Conservation (phyloP, 2,888 invertebrate species). For the Pollenia griseotomentosa region DNA sequence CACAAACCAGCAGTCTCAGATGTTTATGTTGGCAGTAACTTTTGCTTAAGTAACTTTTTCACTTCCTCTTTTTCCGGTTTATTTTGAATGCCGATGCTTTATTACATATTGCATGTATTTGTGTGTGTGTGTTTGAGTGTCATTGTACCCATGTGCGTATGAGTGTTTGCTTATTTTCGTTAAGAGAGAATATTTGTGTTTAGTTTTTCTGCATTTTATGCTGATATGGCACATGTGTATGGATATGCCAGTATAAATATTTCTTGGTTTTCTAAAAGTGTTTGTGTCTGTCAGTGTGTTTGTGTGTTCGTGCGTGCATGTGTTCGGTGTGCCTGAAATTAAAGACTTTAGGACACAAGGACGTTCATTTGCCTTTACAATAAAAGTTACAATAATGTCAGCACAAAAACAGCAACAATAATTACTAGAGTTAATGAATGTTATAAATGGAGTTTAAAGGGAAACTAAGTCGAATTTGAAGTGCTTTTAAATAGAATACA, state of each 20-base stretch:
- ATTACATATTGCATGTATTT: not conserved
- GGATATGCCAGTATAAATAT: conserved; percentile 18
- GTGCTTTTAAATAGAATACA: not conserved
- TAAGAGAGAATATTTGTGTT: conserved; percentile 17
- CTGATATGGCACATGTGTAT: conserved; percentile 34
- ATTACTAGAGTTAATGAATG: not conserved
- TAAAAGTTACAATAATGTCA: conserved; percentile 14
- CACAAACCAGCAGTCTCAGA: conserved; percentile 36
- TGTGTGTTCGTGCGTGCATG: not conserved
- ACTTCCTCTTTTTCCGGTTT: not conserved
- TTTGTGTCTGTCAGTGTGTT: not conserved
- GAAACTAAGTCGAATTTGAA: not conserved
- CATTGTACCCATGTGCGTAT: not conserved
- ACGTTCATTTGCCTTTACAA: conserved; percentile 65
- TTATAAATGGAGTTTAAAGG: not conserved
- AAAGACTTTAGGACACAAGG: conserved; percentile 64
- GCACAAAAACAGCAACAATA: not conserved
- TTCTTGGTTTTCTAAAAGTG: conserved; percentile 33
- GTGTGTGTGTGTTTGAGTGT: not conserved
- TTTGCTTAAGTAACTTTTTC: conserved; percentile 51
- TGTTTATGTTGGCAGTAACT: conserved; percentile 51
- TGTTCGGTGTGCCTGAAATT: conserved; percentile 37
- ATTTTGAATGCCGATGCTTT: not conserved
- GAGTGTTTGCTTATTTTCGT: conserved; percentile 36
- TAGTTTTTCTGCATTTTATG: conserved; percentile 29